A percentile compares a stretch with the other conserved stretches of the same genome.
Conservation (phyloP, 2,888 invertebrate species). For the Sarcophaga subvicina region DNA sequence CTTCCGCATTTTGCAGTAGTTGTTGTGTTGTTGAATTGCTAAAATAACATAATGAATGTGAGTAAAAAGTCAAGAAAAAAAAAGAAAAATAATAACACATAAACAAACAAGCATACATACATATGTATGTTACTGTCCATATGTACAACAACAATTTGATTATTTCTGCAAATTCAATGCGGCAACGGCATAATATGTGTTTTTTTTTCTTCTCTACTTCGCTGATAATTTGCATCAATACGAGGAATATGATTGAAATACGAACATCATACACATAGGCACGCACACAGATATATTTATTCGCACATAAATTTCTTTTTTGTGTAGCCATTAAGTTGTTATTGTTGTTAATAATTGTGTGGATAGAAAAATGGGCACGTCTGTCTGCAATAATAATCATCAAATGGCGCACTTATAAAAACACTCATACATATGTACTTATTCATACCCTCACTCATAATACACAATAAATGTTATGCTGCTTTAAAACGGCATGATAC, state of each 20-base stretch:
- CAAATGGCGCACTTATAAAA: neutral
- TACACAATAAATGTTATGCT: too few relatives aligned
- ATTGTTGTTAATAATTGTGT: constrained; percentile 13
- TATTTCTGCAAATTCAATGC: neutral
- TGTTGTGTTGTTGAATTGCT: neutral
- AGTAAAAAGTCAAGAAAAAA: neutral
- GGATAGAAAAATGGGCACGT: constrained; percentile 52
- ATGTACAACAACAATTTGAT: neutral
- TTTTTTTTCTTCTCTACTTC: neutral
- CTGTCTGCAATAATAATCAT: constrained; percentile 13
- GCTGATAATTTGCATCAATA: neutral
- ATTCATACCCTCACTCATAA: too few relatives aligned
- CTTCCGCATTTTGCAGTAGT: constrained; percentile 58
- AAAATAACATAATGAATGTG: neutral
- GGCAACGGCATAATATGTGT: too few relatives aligned
- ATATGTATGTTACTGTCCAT: too few relatives aligned
- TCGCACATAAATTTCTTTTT: constrained; percentile 1
- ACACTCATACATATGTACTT: neutral
- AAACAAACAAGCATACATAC: too few relatives aligned
- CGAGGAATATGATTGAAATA: neutral
- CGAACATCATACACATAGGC: too few relatives aligned
- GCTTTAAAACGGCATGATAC: too few relatives aligned
- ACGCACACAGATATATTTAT: neutral
- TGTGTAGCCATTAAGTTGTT: neutral
- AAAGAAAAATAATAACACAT: neutral